These are phyloP conservation scores for Gila orcuttii DNA, from an alignment of 2,113 vertebrate species.

Conservation along the genomic window DNA sequence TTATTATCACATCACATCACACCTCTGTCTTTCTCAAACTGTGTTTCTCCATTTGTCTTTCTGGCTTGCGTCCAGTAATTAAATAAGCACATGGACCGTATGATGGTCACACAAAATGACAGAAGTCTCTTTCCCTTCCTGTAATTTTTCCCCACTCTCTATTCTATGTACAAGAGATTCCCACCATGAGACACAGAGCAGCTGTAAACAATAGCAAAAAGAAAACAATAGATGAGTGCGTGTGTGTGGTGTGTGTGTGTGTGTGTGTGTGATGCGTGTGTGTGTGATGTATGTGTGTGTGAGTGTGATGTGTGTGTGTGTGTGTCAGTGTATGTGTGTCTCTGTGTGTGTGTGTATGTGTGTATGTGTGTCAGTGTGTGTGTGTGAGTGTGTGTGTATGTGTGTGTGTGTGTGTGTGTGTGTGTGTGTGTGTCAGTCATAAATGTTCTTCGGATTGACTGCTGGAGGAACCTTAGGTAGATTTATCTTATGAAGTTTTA, in stretches of 20 bases:
- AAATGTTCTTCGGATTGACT: neutral
- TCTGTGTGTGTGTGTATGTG: neutral
- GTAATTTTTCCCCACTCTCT: slow-evolving; percentile 40
- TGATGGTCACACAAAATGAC: slow-evolving; percentile 68
- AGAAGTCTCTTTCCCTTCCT: slow-evolving; percentile 71
- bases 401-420: neutral
- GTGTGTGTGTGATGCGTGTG: neutral
- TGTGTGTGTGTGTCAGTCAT: neutral
- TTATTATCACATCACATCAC: neutral
- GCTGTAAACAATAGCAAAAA: slow-evolving; percentile 48
- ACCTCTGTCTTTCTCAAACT: neutral
- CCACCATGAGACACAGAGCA: slow-evolving; percentile 69
- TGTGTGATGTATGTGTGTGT: slow-evolving; percentile 34
- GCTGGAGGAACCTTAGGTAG: neutral
- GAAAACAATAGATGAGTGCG: slow-evolving; percentile 53
- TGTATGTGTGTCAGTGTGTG: neutral
- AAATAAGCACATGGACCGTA: slow-evolving; percentile 80
- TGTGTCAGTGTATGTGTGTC: neutral
- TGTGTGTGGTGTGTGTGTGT: neutral
- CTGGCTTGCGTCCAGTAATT: slow-evolving; percentile 71
- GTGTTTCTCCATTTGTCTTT: slow-evolving; percentile 63
- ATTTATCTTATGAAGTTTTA: neutral
- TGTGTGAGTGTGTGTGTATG: slow-evolving; percentile 27
- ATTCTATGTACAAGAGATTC: slow-evolving; percentile 68
- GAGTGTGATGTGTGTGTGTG: slow-evolving; percentile 24